Base-by-base conservation (phyloP, 1,140 invertebrate genomes). In the Drosophila pectinifera region DNA sequence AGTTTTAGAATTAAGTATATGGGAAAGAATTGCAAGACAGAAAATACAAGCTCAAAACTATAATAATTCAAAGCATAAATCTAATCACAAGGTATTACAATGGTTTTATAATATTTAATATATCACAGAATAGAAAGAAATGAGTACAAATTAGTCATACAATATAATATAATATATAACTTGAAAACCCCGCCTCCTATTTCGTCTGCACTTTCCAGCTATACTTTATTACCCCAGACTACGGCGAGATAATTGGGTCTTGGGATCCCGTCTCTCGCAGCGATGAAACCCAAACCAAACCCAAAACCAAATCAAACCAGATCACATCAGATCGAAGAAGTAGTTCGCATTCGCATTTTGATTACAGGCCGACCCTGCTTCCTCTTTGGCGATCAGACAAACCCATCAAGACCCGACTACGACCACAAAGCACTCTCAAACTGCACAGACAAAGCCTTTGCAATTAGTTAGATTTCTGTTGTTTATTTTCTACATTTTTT, bases 341-440 rank as follows among this genome's bases (percentile, higher is more conserved):
- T 68, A 65, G 64, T 68, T 68, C 64, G 64, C 54, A 41, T 59
- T 68, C 61, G 64, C 61, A 68, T 68, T 65, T 65, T 43, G 45
- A 68, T 68, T 64, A 68, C 64, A 63, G 36, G 7, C 20, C 28
- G 43, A 34, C 28, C 8, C 43, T 51, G 64, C 36, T 64, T 67
- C 57, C 41, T 67, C 39, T 67, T 67, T 61, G 62, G 62, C 62
- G 62, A 45, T 64, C 61, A 11, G 39, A 39, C 22, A 55, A 63
- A 53, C 41, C 41, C 42, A 59, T 61, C 42, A 62, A 67, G 31
- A 61, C 13, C 22, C 20, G 14, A 38, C 34, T 5, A 14, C n/a
- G n/a, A 31, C 28, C 13, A 56, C 20, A 45, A 10, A 45, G 11
- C 31, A 14, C 39, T 39, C 18, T 41, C 24, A 14, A 49, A 16